Base-by-base conservation (phyloP, 2,797 vertebrate species). In the Paguma larvata region DNA sequence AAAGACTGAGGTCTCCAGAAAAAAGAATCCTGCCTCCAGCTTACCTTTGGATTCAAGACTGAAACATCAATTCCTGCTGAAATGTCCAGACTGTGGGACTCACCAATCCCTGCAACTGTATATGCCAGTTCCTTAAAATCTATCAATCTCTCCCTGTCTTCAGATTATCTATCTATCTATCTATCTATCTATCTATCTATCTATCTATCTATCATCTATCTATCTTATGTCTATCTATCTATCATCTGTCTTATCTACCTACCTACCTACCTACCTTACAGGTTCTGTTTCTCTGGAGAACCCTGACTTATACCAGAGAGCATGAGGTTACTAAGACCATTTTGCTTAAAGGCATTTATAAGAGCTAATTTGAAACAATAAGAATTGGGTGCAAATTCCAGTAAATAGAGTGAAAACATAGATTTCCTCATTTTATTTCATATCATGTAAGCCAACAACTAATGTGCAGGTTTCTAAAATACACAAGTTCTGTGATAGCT, bases 381-480 rank as follows among this genome's bases (percentile, higher is more conserved):
- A 89, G 73, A 84, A 91, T 51, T 77, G 38, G 75, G 4, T 75
- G 7, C 51, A 94, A 63, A 86, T 82, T 72, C 19, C n/a, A 83
- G 78, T 88, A 84, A 86, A 91, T 75, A 92, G 41, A 90, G 65
- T 79, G 13, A 94, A 92, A 97, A 68, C n/a, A 65, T 27, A 78
- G 30, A 75, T 78, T 80, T 59, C 9, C 34, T 87, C 21, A 67
- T 97, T 72, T 90, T 72, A 84, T 67, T 85, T 97, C 10, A 46
- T 80, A 78, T 93, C 48, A 70, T 38, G 23, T 67, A 92, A 92
- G 89, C 34, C 27, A 94, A 73, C 23, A 91, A 80, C 25, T 86
- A 91, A 46, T 85, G 78, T 87, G 8, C 70, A 6, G 30, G 5
- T 51, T 46, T 96, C 30, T 85, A 85, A 92, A 89, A 79, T 92